Evolutionary conservation across 2,113 vertebrate genomes (phyloP).

Genomic region (Chitala chitala): DNA sequence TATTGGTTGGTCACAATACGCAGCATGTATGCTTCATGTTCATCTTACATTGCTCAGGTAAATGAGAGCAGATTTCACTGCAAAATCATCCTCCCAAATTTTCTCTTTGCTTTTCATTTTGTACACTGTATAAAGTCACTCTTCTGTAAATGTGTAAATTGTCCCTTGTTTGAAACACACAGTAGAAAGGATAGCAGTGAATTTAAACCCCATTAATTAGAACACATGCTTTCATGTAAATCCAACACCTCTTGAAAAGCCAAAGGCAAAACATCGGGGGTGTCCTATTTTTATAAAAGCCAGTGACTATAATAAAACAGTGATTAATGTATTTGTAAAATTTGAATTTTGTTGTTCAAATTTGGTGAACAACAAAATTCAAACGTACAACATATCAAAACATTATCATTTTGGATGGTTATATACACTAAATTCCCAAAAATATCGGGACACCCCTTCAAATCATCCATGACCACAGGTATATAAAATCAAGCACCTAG

Average conservation of each 20-base stretch:
- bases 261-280: not conserved
- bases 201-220: constrained; percentile 2
- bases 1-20: too few relatives aligned
- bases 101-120: too few relatives aligned
- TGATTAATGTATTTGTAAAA: not conserved
- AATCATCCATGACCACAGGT: too few relatives aligned
- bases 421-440: too few relatives aligned
- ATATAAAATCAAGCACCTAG: too few relatives aligned
- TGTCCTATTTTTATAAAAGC: constrained; percentile 4
- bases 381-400: too few relatives aligned
- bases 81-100: too few relatives aligned
- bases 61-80: too few relatives aligned
- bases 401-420: not conserved
- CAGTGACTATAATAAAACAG: constrained; percentile 2
- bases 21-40: too few relatives aligned
- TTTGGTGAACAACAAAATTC: not conserved
- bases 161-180: not conserved
- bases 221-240: not conserved
- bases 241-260: not conserved
- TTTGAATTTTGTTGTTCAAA: not conserved
- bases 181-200: constrained; percentile 14
- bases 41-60: too few relatives aligned
- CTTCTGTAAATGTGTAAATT: too few relatives aligned
- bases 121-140: too few relatives aligned
- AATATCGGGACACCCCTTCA: not conserved